phyloP scores from a whole-genome alignment of 2,797 vertebrate genomes.

The Pangasius krempfi region DNA sequence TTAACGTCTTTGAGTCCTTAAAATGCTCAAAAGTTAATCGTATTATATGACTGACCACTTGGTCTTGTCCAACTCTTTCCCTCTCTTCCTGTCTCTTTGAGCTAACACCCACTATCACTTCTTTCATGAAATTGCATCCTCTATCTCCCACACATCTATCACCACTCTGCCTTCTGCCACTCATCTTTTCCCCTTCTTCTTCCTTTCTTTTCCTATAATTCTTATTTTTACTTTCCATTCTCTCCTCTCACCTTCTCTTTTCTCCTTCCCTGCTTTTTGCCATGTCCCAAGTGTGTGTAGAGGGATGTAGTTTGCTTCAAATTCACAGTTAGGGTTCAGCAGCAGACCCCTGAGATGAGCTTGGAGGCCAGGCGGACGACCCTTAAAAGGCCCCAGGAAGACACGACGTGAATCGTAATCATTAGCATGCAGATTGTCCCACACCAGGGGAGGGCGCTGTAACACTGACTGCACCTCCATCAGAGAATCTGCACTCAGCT shows the following conservation, averaged over 20 bases:
- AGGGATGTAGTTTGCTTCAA: constrained; percentile 88
- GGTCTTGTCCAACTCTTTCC: neutral
- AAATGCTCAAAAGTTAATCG: neutral
- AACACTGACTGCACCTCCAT: constrained; percentile 81
- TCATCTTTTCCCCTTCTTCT: neutral
- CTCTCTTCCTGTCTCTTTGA: neutral
- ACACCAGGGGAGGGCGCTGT: constrained; percentile 78
- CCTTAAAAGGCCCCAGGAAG: constrained; percentile 87
- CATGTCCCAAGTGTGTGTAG: constrained; percentile 83
- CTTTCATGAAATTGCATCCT: neutral
- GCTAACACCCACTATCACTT: neutral
- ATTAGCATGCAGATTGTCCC: constrained; percentile 89
- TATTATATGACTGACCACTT: constrained; percentile 11
- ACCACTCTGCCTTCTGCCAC: neutral
- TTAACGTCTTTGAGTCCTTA: neutral
- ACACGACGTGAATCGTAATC: constrained; percentile 87
- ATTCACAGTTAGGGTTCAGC: constrained; percentile 89
- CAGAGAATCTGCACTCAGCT: constrained; percentile 75
- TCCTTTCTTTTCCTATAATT: neutral
- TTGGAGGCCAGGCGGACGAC: constrained; percentile 74
- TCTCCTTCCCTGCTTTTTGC: constrained; percentile 66
- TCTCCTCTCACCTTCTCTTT: constrained; percentile 70
- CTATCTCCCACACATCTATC: constrained; percentile 2
- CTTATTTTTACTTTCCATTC: neutral
- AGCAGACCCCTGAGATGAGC: constrained; percentile 78